Evolutionary conservation across 2,797 vertebrate genomes (phyloP).

Genomic region (Pangasius sanitwongsei): DNA sequence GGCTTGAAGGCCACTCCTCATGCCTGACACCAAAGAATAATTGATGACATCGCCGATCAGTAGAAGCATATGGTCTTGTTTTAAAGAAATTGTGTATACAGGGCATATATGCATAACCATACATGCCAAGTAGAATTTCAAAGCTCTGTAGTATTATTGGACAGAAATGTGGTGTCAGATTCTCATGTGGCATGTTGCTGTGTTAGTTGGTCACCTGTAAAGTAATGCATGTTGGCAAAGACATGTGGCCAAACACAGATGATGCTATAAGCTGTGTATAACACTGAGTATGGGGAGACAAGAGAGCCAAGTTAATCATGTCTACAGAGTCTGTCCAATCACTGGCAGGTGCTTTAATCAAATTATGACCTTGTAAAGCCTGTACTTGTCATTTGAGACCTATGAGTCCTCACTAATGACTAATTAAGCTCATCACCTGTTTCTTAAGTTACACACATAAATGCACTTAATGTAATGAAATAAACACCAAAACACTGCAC

Average conservation of each 20-base stretch:
- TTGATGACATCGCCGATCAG: not conserved
- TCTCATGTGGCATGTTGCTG: not conserved
- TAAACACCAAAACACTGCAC: slow-evolving; percentile 66
- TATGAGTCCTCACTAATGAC: slow-evolving; percentile 79
- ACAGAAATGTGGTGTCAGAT: not conserved
- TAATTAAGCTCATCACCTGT: slow-evolving; percentile 84
- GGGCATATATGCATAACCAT: not conserved
- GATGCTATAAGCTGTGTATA: slow-evolving; percentile 61
- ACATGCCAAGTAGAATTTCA: not conserved
- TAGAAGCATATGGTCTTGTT: not conserved
- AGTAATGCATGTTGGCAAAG: slow-evolving; percentile 52
- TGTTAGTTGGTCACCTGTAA: slow-evolving; percentile 47
- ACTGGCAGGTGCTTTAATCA: slow-evolving; percentile 80
- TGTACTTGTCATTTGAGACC: slow-evolving; percentile 80
- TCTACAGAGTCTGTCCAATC: slow-evolving; percentile 74
- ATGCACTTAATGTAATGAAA: slow-evolving; percentile 76
- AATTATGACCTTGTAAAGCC: slow-evolving; percentile 84
- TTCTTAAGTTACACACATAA: slow-evolving; percentile 76
- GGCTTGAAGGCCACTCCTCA: slow-evolving; percentile 31
- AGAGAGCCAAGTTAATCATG: slow-evolving; percentile 76
- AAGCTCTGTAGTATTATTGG: not conserved
- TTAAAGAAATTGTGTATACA: not conserved
- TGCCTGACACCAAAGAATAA: slow-evolving; percentile 31
- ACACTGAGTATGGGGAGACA: slow-evolving; percentile 59
- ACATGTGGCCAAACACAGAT: slow-evolving; percentile 56